phyloP scores from a whole-genome alignment of 2,113 vertebrate genomes.

The Strigops habroptila region DNA sequence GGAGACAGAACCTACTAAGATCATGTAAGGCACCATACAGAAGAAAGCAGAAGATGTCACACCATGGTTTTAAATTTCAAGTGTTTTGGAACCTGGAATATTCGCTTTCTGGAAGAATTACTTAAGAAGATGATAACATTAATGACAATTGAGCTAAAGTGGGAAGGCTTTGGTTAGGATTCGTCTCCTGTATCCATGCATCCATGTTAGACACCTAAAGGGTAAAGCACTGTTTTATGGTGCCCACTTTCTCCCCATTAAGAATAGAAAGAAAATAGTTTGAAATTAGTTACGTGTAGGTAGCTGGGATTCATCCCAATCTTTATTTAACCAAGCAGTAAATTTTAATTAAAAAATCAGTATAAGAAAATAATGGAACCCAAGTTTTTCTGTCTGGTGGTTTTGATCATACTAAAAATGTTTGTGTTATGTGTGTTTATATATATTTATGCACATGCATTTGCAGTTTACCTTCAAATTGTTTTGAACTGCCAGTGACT shows the following conservation, averaged over 20 bases:
- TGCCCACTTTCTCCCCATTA: background rate
- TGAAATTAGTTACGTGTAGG: background rate
- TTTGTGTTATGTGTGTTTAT: background rate
- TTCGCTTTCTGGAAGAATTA: background rate
- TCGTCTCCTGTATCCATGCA: background rate
- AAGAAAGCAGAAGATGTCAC: background rate
- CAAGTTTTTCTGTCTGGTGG: background rate
- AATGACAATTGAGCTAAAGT: background rate
- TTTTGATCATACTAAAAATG: background rate
- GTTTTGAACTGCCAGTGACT: background rate
- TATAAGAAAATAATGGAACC: background rate
- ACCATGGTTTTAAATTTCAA: background rate
- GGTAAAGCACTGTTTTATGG: background rate
- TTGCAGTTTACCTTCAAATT: background rate
- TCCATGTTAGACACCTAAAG: background rate
- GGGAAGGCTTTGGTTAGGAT: background rate
- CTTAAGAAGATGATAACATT: background rate
- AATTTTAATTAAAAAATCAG: background rate
- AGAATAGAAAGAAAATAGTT: background rate
- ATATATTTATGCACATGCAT: background rate
- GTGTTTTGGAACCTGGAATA: background rate
- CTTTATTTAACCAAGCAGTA: background rate
- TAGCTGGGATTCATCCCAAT: background rate
- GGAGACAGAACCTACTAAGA: background rate
- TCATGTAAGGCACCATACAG: rapidly evolving